phyloP scores from a whole-genome alignment of 92 coral and sea anemone genomes.

The Hydrozoanthus gracilis region DNA sequence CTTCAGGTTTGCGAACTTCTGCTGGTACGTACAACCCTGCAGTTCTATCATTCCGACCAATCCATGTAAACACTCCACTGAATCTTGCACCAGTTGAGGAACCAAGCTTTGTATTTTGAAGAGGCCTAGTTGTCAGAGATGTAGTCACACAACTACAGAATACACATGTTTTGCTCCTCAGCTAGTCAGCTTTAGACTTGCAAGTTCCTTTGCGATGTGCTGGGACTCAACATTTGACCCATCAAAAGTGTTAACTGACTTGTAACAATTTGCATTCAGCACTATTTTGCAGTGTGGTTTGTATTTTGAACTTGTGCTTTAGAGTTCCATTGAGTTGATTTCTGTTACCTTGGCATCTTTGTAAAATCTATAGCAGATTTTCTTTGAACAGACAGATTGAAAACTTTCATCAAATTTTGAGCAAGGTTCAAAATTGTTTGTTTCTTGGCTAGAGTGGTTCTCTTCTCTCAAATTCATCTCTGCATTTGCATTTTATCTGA shows the following conservation, averaged over 20 bases:
- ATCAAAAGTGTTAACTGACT: background rate
- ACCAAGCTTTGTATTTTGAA: slow-evolving; percentile 77
- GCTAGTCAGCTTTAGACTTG: no score
- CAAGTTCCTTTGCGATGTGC: background rate
- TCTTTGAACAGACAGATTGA: background rate
- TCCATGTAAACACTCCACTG: slow-evolving; percentile 74
- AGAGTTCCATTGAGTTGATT: background rate
- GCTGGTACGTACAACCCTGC: slow-evolving; percentile 75
- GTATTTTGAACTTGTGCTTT: background rate
- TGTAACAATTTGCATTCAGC: background rate
- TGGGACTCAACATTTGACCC: background rate
- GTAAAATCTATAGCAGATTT: no score
- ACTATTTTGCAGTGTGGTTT: background rate
- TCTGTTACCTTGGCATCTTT: no score
- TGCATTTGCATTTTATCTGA: no score
- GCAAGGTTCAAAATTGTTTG: background rate
- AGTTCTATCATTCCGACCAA: slow-evolving; percentile 86
- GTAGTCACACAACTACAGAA: background rate
- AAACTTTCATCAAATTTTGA: background rate
- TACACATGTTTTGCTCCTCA: background rate
- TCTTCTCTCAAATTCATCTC: background rate
- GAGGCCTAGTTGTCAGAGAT: background rate
- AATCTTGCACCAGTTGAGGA: slow-evolving; percentile 99
- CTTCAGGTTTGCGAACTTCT: slow-evolving; percentile 63
- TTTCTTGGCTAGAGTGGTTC: background rate